phyloP scores from a whole-genome alignment of 2,888 invertebrate species.

The Nomada hirtipes region DNA sequence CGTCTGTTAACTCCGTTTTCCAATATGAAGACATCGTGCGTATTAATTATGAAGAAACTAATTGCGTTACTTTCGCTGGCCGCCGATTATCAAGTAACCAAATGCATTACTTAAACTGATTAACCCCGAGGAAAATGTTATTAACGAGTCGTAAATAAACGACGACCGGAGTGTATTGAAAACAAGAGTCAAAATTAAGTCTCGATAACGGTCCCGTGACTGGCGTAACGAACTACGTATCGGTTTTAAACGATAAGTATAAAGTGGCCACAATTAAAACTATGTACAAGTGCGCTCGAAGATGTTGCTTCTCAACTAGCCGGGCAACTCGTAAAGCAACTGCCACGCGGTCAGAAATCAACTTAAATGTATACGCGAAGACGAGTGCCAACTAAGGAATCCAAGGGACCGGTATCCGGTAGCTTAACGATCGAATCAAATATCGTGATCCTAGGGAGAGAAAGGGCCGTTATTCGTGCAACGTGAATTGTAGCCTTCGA shows the following conservation, averaged over 20 bases:
- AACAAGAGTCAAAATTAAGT: neutral
- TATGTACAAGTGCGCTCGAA: slow-evolving; percentile 9
- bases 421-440: slow-evolving; percentile 49
- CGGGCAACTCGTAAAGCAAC: slow-evolving; percentile 38
- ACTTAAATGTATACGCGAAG: slow-evolving; percentile 22
- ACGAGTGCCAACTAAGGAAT: slow-evolving; percentile 37
- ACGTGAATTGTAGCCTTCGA: too few species aligned
- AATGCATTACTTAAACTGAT: neutral
- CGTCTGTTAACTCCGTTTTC: too few species aligned
- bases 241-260: slow-evolving; percentile 20
- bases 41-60: neutral
- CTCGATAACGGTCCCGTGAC: slow-evolving; percentile 1
- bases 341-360: slow-evolving; percentile 38
- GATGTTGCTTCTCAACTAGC: slow-evolving; percentile 36
- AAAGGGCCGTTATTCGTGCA: neutral
- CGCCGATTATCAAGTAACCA: too few species aligned
- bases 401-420: slow-evolving; percentile 29
- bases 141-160: neutral
- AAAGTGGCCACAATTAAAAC: neutral
- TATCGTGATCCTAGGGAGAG: slow-evolving; percentile 24
- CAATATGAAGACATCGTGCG: neutral
- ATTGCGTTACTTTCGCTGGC: too few species aligned
- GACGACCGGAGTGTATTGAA: neutral
- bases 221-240: slow-evolving; percentile 2
- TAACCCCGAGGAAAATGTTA: neutral